These are phyloP conservation scores for Lordiphosa fenestrarum DNA, from an alignment of 2,888 invertebrate genomes.

Conservation along the genomic window DNA sequence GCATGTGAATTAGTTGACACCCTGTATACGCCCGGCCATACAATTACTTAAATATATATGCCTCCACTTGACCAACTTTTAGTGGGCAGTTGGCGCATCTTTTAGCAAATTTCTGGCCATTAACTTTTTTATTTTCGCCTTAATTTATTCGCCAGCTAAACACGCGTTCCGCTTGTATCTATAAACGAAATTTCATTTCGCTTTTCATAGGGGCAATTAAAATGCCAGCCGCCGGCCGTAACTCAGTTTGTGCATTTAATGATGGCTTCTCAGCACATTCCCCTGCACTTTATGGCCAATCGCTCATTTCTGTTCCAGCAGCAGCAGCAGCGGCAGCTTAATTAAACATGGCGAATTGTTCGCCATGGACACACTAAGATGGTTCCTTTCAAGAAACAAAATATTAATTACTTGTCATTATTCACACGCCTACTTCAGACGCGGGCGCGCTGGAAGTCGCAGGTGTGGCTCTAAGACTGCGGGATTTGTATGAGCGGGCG, in stretches of 20 bases:
- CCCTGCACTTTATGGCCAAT: constrained; percentile 66
- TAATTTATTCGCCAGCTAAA: constrained; percentile 31
- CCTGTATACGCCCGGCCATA: too few relatives aligned
- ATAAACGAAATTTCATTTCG: constrained; percentile 36
- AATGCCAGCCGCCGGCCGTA: constrained; percentile 50
- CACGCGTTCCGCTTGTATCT: constrained; percentile 27
- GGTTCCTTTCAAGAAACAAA: constrained; percentile 19
- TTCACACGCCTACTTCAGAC: constrained; percentile 35
- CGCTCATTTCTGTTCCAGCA: constrained; percentile 16
- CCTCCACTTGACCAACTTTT: constrained; percentile 30
- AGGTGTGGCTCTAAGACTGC: constrained; percentile 44
- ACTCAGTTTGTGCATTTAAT: constrained; percentile 52
- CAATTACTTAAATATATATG: constrained; percentile 17
- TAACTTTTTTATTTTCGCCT: constrained; percentile 63
- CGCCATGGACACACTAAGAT: constrained; percentile 7
- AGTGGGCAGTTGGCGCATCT: constrained; percentile 47
- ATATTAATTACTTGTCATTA: constrained; percentile 66
- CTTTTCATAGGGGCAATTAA: constrained; percentile 62
- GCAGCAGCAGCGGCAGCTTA: constrained; percentile 24
- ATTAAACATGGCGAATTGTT: constrained; percentile 27
- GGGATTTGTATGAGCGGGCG: constrained; percentile 4
- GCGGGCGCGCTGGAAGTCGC: constrained; percentile 13
- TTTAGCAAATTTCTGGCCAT: constrained; percentile 61
- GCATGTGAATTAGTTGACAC: constrained; percentile 31
- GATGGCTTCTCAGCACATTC: constrained; percentile 38